Conservation (phyloP, 2,113 vertebrate species). For the Ginglymostoma cirratum region DNA sequence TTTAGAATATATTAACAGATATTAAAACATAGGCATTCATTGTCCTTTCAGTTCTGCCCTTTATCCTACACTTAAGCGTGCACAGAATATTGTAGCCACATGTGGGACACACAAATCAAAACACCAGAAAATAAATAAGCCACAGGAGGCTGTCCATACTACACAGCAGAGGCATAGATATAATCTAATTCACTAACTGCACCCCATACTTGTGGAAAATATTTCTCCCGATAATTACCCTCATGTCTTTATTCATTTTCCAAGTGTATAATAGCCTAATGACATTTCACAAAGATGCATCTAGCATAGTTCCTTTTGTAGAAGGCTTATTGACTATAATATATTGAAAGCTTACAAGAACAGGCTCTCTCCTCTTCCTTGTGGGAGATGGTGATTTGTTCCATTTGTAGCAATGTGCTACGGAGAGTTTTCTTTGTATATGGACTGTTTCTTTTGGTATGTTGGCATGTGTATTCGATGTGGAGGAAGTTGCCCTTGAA, state of each 20-base stretch:
- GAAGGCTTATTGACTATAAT: not conserved
- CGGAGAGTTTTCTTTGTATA: not conserved
- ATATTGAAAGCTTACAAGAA: not conserved
- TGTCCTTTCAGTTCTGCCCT: not conserved
- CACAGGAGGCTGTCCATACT: not conserved
- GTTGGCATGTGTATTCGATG: too few species aligned
- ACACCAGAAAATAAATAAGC: constrained; percentile 18
- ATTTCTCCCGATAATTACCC: not conserved
- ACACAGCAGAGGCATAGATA: not conserved
- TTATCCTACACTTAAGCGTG: not conserved
- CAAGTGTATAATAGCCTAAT: not conserved
- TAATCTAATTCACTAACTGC: constrained; percentile 11
- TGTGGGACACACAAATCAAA: not conserved
- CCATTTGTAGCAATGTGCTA: not conserved
- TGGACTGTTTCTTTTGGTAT: too few species aligned
- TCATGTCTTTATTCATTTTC: constrained; percentile 18
- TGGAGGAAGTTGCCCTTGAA: not conserved
- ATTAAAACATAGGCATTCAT: not conserved
- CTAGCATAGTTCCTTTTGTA: not conserved
- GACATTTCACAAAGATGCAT: not conserved
- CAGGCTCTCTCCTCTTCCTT: not conserved
- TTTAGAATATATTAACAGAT: not conserved
- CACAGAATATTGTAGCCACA: not conserved
- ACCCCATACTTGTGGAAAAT: not conserved
- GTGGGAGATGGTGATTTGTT: not conserved